Evolutionary conservation across 2,888 invertebrate genomes (phyloP), one percentile per base, ranked within the genome.

Genomic region (Pristionchus arcanus): DNA sequence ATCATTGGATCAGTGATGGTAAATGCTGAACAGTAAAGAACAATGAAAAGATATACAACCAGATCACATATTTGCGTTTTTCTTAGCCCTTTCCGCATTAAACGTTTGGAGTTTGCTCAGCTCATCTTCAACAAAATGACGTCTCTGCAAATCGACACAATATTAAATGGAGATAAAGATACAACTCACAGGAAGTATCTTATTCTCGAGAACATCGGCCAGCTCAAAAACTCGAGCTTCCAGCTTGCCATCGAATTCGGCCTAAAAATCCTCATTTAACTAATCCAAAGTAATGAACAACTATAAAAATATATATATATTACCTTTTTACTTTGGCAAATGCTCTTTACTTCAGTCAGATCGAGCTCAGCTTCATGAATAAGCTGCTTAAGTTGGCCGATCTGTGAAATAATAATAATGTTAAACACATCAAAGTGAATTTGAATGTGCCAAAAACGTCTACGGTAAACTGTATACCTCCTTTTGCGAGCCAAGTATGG

Each of bases 281-380:
- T 13, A 19, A 3, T 55, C 15, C 55, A 55, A 2, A 55, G 16
- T 55, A 2, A 55, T 55, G 2, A 59, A 59, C 25, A 59, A 21
- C 59, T 19, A 59, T 1, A 25, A 63, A 11, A 3, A 19, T 59
- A 59, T 19, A 3, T 19, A 19, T 59, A 81, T 53, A 31, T 2
- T 34, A 85, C 84, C 59, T 59, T 55, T 25, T 85, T 55, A 34
- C 25, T 34, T 19, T 25, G 19, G 31, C 84, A 55, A 31, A 0
- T 25, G 9, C 1, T 37, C 28, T 34, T 85, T 21, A 59, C 59
- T 28, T 85, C 84, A 4, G 59, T 59, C 59, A 85, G 37, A 85
- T 85, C 84, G 11, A 59, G 25, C 84, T 85, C 84, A 28, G 84
- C 84, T 34, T 55, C 84, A 15, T 34, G 13, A 19, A 85, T 59